Base-by-base conservation (phyloP, 2,888 invertebrate genomes). In the Pyrrhia umbra region DNA sequence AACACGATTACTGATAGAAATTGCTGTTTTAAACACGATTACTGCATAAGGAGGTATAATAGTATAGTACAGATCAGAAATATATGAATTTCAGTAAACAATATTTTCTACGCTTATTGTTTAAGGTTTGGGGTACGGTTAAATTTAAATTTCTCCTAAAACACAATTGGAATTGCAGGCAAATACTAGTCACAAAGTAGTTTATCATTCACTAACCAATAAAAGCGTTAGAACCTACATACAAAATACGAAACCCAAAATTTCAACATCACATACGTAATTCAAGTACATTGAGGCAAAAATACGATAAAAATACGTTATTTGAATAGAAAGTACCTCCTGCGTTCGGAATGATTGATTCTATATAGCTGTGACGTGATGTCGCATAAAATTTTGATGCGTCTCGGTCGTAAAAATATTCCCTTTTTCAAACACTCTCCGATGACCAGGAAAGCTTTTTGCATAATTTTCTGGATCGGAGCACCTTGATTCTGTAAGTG, bases 391-490 rank as follows among this genome's bases (percentile, higher is more conserved):
- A 85, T 83, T 83, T 84, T 81, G 84, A 83, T 80, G 82, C 74
- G 75, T 75, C 79, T 77, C 63, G 79, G 77, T 85, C 89, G 80
- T 91, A 91, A 89, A 88, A 85, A 42, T 64, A 78, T 75, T 74
- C 79, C 80, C 83, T 69, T 62, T 58, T 65, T 61, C 74, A 72
- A 68, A 80, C 82, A 89, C 51, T 58, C 63, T 64, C 58, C 43
- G 40, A 57, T 73, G 92, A 90, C 92, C 92, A 91, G 82, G 84
- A 78, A 87, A 82, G 87, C 88, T 91, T 85, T 90, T 89, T 91
- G 89, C 91, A 93, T 94, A 92, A 89, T 92, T 92, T 75, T 92
- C 88, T 83, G 85, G 83, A 74, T 84, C 81, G 81, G 76, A 80
- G 79, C 87, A 88, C 85, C 87, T 92, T 93, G 93, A 93, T 92